phyloP scores from a whole-genome alignment of 2,888 invertebrate genomes.

The Coenonympha glycerion region DNA sequence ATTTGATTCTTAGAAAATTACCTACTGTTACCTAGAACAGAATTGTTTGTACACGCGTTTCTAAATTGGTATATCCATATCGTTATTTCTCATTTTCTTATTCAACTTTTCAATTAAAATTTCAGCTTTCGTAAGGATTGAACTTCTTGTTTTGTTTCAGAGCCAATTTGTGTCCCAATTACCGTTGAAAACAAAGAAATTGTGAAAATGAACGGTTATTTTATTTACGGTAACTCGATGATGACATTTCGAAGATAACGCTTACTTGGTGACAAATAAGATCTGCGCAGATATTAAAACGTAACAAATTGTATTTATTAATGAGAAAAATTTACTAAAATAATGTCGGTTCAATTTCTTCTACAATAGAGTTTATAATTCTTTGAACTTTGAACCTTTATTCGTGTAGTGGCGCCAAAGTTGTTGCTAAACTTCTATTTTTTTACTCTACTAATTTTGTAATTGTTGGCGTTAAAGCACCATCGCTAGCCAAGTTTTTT shows the following conservation, averaged over 20 bases:
- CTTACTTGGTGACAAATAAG: not conserved
- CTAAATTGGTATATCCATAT: too few relatives aligned
- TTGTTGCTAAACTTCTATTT: slow-evolving; percentile 1
- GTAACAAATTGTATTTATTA: too few relatives aligned
- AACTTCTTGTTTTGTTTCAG: not conserved
- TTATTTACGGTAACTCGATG: not conserved
- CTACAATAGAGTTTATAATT: not conserved
- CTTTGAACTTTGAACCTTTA: not conserved
- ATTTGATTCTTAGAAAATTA: too few relatives aligned
- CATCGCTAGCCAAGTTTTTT: slow-evolving; percentile 13
- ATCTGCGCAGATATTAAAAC: too few relatives aligned
- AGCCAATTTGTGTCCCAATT: not conserved
- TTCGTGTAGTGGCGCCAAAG: not conserved
- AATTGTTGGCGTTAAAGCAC: slow-evolving; percentile 15
- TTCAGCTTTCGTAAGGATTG: not conserved
- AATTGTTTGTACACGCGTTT: too few relatives aligned
- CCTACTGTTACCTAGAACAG: too few relatives aligned
- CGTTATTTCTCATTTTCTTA: not conserved
- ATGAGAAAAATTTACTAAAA: too few relatives aligned
- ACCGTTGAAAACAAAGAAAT: not conserved
- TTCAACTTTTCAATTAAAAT: not conserved
- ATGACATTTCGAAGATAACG: not conserved
- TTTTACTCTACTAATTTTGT: slow-evolving; percentile 7
- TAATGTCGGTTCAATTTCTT: not conserved
- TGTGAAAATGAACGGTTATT: not conserved